Evolutionary conservation across 2,888 invertebrate species (phyloP), one percentile per base, ranked within the genome.

Genomic region (Sphecodes monilicornis): DNA sequence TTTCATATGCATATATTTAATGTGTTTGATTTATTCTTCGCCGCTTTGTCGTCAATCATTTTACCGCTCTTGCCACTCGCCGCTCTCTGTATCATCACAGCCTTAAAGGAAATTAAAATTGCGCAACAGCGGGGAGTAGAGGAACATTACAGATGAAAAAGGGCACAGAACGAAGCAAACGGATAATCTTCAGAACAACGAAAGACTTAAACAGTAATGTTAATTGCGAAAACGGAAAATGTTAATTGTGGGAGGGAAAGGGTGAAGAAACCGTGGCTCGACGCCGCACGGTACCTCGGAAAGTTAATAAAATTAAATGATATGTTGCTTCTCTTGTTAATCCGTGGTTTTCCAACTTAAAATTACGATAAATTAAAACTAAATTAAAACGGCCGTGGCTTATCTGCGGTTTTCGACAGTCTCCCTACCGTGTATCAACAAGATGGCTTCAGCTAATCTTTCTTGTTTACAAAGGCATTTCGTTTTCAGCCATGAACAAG

Each of bases 241-340:
- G 85, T 88, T 86, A 88, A 80, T 68, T n/a, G 68, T 13, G 50
- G 57, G 46, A 76, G 8, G 64, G 64, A 32, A 32, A 57, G 41
- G 70, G 26, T 32, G 41, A 32, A 32, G 46, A 76, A 39, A 79
- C 69, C 70, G 78, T 66, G 57, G 82, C 71, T 64, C 22, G 43
- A 64, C 16, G 70, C 73, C 87, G n/a, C 76, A 74, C 81, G 76
- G 72, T 90, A 10, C 10, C 87, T 90, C 79, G 69, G 86, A 88
- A 93, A 93, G 92, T 93, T 90, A 93, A 94, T 93, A 92, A 92
- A 94, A 93, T 93, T 92, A 94, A 93, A 93, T 94, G 94, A 94
- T 94, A 94, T 94, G 94, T 94, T 92, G 93, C 92, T 93, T 94
- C 93, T 94, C 94, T 93, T 93, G 94, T 93, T 94, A 93, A 93